A percentile compares a stretch with the other conserved stretches of the same genome.
Conservation (phyloP, 2,113 vertebrate species). For the Cairina moschata region DNA sequence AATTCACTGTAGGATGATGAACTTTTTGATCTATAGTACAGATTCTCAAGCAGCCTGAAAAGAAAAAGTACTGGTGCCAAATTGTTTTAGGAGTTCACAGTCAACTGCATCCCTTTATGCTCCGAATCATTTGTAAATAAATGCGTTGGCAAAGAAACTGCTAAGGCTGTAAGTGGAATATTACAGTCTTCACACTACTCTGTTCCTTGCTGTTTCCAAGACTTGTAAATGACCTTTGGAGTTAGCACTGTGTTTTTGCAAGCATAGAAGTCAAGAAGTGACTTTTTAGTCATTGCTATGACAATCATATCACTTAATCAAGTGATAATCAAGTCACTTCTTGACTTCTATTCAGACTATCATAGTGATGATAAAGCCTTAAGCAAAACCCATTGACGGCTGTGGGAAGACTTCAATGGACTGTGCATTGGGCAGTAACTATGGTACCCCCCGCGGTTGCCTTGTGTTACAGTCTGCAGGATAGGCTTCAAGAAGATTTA, state of each 20-base stretch:
- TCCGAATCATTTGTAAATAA: neutral
- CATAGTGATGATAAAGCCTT: neutral
- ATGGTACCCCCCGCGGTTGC: neutral
- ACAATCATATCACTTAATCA: neutral
- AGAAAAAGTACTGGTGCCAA: neutral
- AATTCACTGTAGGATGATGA: neutral
- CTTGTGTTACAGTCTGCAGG: neutral
- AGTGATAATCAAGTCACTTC: neutral
- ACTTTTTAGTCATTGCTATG: neutral
- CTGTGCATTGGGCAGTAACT: neutral
- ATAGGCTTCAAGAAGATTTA: neutral
- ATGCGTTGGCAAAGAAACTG: neutral
- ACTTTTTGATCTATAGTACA: neutral
- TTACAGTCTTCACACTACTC: neutral
- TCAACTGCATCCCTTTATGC: neutral
- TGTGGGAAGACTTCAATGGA: neutral
- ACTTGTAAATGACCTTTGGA: neutral
- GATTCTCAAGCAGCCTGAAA: neutral
- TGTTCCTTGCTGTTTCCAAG: neutral
- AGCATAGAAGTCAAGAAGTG: neutral
- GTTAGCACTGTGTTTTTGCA: neutral
- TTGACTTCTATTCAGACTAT: neutral
- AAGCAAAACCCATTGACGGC: neutral
- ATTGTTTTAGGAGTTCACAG: neutral
- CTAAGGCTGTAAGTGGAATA: neutral